Evolutionary conservation across 2,797 vertebrate species (phyloP).

Genomic region (Falco peregrinus): DNA sequence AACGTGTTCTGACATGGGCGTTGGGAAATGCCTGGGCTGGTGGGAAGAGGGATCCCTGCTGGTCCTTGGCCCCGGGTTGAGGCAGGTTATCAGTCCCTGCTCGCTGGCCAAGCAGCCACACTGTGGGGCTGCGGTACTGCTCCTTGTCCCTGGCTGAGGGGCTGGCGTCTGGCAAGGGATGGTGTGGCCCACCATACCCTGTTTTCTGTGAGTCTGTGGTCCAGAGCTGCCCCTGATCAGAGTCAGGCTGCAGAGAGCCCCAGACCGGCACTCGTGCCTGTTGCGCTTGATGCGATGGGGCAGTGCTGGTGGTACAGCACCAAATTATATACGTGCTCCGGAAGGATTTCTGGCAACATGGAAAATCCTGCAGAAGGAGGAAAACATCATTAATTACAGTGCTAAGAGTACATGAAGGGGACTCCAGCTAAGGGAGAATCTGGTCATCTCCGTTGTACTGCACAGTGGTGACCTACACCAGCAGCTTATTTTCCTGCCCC

Average conservation of each 20-base stretch:
- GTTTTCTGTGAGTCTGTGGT: neutral
- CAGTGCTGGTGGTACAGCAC: neutral
- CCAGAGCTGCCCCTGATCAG: neutral
- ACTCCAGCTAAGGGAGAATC: neutral
- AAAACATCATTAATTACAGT: neutral
- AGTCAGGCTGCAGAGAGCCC: neutral
- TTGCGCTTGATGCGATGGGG: fast-evolving
- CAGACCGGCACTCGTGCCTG: fast-evolving
- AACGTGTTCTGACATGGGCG: fast-evolving
- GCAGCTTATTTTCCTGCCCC: neutral
- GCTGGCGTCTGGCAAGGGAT: neutral
- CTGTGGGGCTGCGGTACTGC: fast-evolving
- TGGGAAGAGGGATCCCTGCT: neutral
- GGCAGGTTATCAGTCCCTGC: neutral
- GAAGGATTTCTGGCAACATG: neutral
- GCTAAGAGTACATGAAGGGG: neutral
- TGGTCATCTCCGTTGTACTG: neutral
- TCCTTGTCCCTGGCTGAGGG: neutral
- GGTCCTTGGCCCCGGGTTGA: neutral
- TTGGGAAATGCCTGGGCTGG: neutral
- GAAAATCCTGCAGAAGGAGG: neutral
- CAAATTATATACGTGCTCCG: neutral
- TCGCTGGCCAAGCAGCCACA: neutral
- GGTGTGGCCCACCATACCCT: no score
- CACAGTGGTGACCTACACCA: neutral